phyloP scores from a whole-genome alignment of 2,888 invertebrate genomes.

The Lithosia quadra region DNA sequence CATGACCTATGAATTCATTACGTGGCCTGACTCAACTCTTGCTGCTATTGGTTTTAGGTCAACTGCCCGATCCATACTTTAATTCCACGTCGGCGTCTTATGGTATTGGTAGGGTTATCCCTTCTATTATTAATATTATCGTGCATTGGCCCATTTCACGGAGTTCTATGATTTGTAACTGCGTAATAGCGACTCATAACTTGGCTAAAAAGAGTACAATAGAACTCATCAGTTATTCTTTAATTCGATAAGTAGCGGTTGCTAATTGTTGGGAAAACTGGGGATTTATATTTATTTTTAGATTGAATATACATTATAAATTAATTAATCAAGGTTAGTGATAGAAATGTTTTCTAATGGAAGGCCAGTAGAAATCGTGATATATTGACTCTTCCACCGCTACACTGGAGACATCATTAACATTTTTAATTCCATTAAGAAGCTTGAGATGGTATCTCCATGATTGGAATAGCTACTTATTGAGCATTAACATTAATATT shows the following conservation, averaged over 20 bases:
- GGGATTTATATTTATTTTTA: background rate
- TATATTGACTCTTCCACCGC: background rate
- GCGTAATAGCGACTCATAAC: too few species aligned
- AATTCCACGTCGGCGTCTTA: constrained; percentile 24
- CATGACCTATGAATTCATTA: constrained; percentile 61
- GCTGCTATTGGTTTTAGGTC: constrained; percentile 52
- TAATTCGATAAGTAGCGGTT: too few species aligned
- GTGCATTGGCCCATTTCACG: background rate
- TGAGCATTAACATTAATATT: background rate
- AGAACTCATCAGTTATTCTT: too few species aligned
- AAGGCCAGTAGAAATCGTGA: background rate
- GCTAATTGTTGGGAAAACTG: too few species aligned
- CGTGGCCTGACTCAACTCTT: constrained; percentile 26
- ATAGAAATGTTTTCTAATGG: background rate
- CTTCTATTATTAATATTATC: background rate
- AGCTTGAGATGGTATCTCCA: background rate
- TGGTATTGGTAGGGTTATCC: background rate
- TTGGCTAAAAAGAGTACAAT: too few species aligned
- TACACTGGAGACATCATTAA: too few species aligned
- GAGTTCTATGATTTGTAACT: background rate
- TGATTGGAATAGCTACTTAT: background rate
- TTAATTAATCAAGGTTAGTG: background rate
- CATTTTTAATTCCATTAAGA: background rate
- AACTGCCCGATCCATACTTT: constrained; percentile 43
- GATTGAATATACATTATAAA: background rate